A percentile compares a stretch with the other conserved stretches of the same genome.
phyloP scores from a whole-genome alignment of 2,888 invertebrate genomes.

The Hololepta plana region DNA sequence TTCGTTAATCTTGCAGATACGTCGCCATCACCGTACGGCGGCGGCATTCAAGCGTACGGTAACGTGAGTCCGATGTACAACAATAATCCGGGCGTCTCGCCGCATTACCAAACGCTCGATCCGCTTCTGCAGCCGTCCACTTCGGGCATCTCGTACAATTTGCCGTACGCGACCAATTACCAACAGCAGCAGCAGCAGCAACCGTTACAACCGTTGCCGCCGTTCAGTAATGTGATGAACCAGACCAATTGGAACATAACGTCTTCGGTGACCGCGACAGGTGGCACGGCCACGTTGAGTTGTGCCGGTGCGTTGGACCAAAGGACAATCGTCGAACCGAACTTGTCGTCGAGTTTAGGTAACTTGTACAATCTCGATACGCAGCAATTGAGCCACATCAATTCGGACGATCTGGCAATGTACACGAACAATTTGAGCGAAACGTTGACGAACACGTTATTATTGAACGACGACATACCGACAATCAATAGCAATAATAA shows the following conservation, averaged over 20 bases:
- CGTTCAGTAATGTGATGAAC: constrained; percentile 3
- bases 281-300: no score
- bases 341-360: constrained; percentile 5
- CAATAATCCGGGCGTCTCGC: constrained; percentile 10
- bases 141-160: no score
- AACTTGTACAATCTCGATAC: constrained; percentile 5
- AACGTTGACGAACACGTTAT: constrained; percentile 29
- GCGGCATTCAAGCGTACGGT: constrained; percentile 12
- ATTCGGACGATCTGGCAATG: constrained; percentile 26
- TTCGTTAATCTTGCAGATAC: constrained; percentile 14
- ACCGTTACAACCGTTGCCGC: constrained; percentile 4
- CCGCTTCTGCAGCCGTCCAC: constrained; percentile 6
- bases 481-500: no score
- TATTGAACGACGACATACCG: constrained; percentile 29
- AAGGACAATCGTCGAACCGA: no score
- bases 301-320: no score
- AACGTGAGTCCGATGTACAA: constrained; percentile 13
- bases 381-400: constrained; percentile 23
- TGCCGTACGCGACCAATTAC: no score
- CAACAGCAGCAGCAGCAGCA: no score
- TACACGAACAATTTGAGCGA: constrained; percentile 26
- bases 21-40: constrained; percentile 18
- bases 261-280: no score
- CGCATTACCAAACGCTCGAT: constrained; percentile 8
- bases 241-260: no score